Evolutionary conservation across 1,140 invertebrate genomes (phyloP), one percentile per base, ranked within the genome.

Genomic region (Bursaphelenchus mucronatus): DNA sequence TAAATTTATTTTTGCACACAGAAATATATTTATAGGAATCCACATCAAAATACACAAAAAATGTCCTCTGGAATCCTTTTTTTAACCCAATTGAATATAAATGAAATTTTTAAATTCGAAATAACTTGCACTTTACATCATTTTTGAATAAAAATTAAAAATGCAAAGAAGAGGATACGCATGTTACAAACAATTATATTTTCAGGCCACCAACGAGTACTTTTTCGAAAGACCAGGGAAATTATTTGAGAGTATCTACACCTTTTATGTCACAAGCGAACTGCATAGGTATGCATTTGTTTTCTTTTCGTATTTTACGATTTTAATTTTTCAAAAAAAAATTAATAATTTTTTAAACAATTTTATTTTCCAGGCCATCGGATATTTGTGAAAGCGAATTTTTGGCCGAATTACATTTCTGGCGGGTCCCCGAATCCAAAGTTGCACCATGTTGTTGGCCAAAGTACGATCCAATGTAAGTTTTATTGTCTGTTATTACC

Each of bases 141-240:
- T 30, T 30, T 30, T 30, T 1, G 5, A 30, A 30, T 5, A 30
- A 30, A 30, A 30, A 1, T 30, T 30, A 30, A 30, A 30, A 30
- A 30, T 3, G 1, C 30, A 30, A 56, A 6, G 1, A n/a, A 1
- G n/a, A n/a, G 54, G 15, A 1, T 56, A 56, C n/a, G n/a, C 5
- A 15, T 56, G 1, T 56, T 15, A 39, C 4, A 56, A 53, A 50
- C 8, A 56, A n/a, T 8, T 15, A 1, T 7, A 66, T 41, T 64
- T 70, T 8, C 15, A 70, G 64, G 53, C 30, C 53, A 72, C 64
- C 1, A 54, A 66, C n/a, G 68, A 70, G 46, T 71, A 71, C 43
- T 71, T 73, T 44, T 71, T 72, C 39, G 69, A 71, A 46, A 13
- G 71, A 8, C 63, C 69, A 19, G 15, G 70, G 7, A 62, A 68